Conservation (phyloP, 2,113 vertebrate species). For the Ranitomeya variabilis region DNA sequence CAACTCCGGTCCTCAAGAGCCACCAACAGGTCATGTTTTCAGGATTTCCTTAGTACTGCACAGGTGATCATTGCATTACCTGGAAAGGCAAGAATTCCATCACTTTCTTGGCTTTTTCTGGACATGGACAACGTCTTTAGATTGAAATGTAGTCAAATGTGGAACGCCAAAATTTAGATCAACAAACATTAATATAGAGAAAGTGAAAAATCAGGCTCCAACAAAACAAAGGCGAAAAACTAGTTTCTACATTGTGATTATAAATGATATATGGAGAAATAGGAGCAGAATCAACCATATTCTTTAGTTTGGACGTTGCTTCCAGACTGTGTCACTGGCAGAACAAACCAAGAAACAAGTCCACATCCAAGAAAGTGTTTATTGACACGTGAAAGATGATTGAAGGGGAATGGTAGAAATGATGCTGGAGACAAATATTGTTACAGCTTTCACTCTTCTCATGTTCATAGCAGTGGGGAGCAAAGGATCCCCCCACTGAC, state of each 20-base stretch:
- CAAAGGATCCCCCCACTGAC: neutral
- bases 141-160: neutral
- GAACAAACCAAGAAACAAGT: neutral
- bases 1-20: no score
- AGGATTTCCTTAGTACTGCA: no score
- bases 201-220: neutral
- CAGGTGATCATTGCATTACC: no score
- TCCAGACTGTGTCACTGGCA: neutral
- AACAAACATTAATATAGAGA: neutral
- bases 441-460: constrained; percentile 43
- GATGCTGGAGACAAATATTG: constrained; percentile 36
- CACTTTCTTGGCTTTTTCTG: no score
- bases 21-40: no score
- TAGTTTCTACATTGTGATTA: neutral
- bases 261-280: neutral
- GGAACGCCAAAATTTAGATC: neutral
- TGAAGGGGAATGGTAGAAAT: constrained; percentile 17
- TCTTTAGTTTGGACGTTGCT: neutral
- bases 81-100: no score
- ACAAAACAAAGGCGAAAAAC: neutral
- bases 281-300: neutral
- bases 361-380: constrained; percentile 10
- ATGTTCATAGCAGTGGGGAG: constrained; percentile 36
- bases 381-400: constrained; percentile 18
- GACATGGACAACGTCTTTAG: neutral